Conservation (phyloP, 2,113 vertebrate genomes). For the Nestor notabilis region DNA sequence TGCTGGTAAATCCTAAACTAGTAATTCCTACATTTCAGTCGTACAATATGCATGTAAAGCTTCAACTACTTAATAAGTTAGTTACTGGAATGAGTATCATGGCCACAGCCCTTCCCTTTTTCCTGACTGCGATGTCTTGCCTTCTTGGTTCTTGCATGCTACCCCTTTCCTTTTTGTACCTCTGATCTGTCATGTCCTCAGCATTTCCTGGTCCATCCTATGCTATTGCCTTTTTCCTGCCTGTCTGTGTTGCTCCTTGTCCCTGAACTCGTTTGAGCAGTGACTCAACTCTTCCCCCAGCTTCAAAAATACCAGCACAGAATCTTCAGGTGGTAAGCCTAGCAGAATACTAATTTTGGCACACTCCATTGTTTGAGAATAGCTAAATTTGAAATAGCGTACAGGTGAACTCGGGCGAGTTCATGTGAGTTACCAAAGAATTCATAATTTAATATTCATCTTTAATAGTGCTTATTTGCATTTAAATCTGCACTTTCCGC, state of each 20-base stretch:
- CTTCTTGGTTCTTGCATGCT: neutral
- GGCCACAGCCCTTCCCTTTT: neutral
- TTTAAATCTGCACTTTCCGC: neutral
- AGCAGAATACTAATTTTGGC: neutral
- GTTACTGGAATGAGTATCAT: neutral
- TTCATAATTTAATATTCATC: neutral
- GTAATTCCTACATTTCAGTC: neutral
- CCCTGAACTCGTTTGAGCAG: neutral
- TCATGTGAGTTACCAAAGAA: neutral
- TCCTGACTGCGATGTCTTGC: neutral
- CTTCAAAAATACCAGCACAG: neutral
- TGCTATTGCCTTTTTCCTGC: neutral
- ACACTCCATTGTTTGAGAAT: neutral
- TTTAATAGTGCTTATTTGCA: neutral
- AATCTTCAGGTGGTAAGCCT: neutral
- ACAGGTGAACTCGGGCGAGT: neutral
- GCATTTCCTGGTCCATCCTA: neutral
- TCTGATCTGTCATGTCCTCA: neutral
- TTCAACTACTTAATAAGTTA: neutral
- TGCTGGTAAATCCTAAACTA: neutral
- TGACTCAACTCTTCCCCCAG: neutral
- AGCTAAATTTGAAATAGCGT: neutral
- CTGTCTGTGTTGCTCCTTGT: neutral
- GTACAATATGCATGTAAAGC: neutral
- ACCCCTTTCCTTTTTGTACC: neutral